Evolutionary conservation across 2,797 vertebrate genomes (phyloP).

Genomic region (Ciconia nigra): DNA sequence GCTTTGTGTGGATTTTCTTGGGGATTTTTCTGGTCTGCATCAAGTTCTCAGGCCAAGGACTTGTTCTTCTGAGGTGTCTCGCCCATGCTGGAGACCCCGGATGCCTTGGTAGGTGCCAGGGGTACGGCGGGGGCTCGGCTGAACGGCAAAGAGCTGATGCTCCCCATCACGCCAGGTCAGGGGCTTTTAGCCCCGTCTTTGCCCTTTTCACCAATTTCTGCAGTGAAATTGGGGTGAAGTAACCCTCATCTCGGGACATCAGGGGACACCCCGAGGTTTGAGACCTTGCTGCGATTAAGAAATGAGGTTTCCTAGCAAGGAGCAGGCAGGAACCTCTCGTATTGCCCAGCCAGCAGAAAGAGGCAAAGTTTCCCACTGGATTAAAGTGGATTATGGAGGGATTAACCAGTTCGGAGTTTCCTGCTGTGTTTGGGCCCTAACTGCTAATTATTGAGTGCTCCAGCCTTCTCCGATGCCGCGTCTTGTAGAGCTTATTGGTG

Average conservation of each 20-base stretch:
- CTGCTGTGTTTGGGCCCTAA: background rate
- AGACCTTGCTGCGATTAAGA: background rate
- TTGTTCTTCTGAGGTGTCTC: background rate
- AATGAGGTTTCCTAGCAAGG: background rate
- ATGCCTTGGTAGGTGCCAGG: fast-evolving
- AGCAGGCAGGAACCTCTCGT: background rate
- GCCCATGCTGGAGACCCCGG: background rate
- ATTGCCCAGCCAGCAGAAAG: background rate
- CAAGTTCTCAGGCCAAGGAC: background rate
- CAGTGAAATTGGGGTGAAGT: background rate
- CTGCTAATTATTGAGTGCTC: background rate
- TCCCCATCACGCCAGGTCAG: fast-evolving
- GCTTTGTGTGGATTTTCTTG: background rate
- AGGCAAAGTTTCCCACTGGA: background rate
- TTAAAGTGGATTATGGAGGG: background rate
- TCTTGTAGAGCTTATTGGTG: background rate
- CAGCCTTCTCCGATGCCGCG: fast-evolving
- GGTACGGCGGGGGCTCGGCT: fast-evolving
- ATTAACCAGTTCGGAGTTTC: background rate
- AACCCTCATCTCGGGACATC: background rate
- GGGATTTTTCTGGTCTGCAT: background rate
- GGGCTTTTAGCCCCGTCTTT: background rate
- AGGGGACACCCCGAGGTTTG: background rate
- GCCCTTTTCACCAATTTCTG: background rate
- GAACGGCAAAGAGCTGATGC: background rate